Conservation (phyloP, 2,113 vertebrate genomes). For the Leptobrachium leishanense region DNA sequence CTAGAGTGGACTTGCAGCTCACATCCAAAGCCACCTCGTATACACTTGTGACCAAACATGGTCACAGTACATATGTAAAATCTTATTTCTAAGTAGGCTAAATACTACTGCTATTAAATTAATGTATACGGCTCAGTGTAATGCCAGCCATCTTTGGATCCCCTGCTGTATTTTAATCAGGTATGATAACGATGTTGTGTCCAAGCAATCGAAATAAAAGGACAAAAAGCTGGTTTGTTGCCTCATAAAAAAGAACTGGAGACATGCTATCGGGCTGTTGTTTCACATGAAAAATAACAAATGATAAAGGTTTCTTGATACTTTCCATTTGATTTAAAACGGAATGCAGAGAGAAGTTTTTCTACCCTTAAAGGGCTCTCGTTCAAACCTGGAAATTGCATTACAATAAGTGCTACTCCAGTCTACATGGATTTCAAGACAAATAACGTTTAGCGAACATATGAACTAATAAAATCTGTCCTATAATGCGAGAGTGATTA, state of each 20-base stretch:
- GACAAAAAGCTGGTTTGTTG: conserved; percentile 28
- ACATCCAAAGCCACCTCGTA: too few species aligned
- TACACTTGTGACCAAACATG: not conserved
- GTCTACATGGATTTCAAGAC: too few species aligned
- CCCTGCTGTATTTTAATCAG: conserved; percentile 34
- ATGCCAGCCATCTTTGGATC: conserved; percentile 32
- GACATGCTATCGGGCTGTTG: conserved; percentile 9
- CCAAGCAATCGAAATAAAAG: conserved; percentile 31
- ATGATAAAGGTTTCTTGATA: conserved; percentile 12
- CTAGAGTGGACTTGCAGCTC: too few species aligned
- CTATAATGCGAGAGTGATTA: too few species aligned
- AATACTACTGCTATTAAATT: conserved; percentile 28
- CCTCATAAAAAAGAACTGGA: conserved; percentile 17
- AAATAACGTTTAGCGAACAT: too few species aligned
- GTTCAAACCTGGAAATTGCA: not conserved
- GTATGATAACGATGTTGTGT: conserved; percentile 32
- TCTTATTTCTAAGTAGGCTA: not conserved
- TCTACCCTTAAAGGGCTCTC: not conserved
- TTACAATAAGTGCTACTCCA: too few species aligned
- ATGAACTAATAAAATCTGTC: too few species aligned
- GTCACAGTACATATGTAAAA: conserved; percentile 17
- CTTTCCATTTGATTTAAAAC: not conserved
- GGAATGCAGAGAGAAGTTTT: not conserved
- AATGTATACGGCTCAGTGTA: conserved; percentile 22
- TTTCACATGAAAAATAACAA: conserved; percentile 17